Base-by-base conservation (phyloP, 1,140 invertebrate species). In the Drosophila lowei region DNA sequence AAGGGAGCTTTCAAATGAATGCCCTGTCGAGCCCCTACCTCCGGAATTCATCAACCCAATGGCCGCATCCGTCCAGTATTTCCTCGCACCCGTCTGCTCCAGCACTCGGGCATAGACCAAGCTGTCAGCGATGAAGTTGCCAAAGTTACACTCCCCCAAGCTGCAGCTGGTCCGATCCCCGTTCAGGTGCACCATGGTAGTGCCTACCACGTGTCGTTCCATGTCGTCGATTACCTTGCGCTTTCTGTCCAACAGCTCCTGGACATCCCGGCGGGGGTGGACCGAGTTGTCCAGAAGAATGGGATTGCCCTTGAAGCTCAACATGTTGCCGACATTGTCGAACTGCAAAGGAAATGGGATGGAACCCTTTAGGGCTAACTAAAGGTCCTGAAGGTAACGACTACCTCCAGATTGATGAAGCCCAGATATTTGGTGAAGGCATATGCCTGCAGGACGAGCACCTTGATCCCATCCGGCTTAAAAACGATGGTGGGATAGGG, bases 401-500 rank as follows among this genome's bases (percentile, higher is more conserved):
- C 3, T 48, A 71, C 90, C 56, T 91, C 75, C 6, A 91, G 16
- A 9, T 94, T 92, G 4, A 98, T 90, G 78, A 94, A 93, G 0
- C 97, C 97, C 23, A 98, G 90, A 91, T 98, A 98, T 92, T 98
- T 98, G 1, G 97, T 97, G 83, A 95, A 97, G 0, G 96, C 96
- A 80, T 96, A 98, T 3, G 97, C 97, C 92, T 98, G 97, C 0
- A 98, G 96, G 0, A 97, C 96, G 0, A 96, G 95, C 0, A 96
- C 96, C 11, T 62, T 59, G 50, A 93, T 92, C 74, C 94, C 94
- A 0, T 96, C 95, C 46, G 92, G 94, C 90, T 97, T 95, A 1
- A 91, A 92, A 0, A 97, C 93, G 23, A 95, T 78, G 0, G 93
- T 95, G 0, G 97, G 97, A 92, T 98, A 99, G 1, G 93, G 90